phyloP scores from a whole-genome alignment of 1,140 invertebrate genomes.

The Fragariocoptes setiger region DNA sequence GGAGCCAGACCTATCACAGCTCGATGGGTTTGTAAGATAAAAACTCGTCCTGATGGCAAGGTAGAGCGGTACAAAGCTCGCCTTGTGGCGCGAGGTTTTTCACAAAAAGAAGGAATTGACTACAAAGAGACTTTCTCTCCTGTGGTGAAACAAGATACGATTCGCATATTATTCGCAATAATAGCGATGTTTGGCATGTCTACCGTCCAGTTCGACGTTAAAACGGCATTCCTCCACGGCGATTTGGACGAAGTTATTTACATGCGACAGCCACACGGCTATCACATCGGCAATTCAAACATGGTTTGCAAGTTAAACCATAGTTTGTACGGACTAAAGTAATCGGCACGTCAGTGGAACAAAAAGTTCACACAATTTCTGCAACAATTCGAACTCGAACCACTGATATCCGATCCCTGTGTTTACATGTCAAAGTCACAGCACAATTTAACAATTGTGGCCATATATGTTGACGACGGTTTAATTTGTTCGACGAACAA shows the following conservation, averaged over 20 bases:
- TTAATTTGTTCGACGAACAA: not conserved
- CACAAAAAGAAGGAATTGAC: conserved; percentile 11
- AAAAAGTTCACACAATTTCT: conserved; percentile 8
- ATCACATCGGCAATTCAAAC: not conserved
- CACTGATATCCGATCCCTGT: not conserved
- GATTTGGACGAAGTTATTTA: conserved; percentile 16
- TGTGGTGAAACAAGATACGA: conserved; percentile 11
- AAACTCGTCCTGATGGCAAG: conserved; percentile 1
- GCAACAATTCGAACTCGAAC: not conserved
- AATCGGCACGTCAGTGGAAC: conserved; percentile 15
- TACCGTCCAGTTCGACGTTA: conserved; percentile 18
- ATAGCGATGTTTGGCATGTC: conserved; percentile 13
- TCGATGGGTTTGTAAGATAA: conserved; percentile 5
- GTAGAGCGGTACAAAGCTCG: conserved; percentile 11
- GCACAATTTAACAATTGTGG: not conserved
- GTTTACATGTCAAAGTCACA: not conserved
- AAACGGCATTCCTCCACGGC: conserved; percentile 17
- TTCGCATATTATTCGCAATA: conserved; percentile 16
- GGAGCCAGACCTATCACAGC: not conserved
- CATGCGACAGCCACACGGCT: conserved; percentile 16
- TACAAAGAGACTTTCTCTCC: conserved; percentile 13
- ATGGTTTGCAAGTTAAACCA: conserved; percentile 13
- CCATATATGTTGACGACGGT: not conserved
- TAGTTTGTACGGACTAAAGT: conserved; percentile 15
- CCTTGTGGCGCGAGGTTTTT: conserved; percentile 14